These are phyloP conservation scores for Cygnus olor DNA, from an alignment of 2,797 vertebrate species.

Conservation along the genomic window DNA sequence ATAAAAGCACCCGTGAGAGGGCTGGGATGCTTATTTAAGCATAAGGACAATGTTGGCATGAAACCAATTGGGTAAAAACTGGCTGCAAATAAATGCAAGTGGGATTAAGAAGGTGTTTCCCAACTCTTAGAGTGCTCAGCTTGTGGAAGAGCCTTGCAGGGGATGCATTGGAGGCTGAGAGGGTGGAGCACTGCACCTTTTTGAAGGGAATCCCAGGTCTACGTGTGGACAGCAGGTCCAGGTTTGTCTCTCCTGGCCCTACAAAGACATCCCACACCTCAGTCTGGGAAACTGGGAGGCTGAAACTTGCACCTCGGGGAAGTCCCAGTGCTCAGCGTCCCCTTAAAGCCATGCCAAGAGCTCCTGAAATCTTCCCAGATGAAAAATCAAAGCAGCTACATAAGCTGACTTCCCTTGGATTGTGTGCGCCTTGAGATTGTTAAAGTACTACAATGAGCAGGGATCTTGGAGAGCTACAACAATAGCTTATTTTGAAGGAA, in stretches of 20 bases:
- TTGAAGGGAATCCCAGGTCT: not conserved
- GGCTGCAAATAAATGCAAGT: not conserved
- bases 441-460: not conserved
- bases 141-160: not conserved
- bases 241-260: not conserved
- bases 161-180: not conserved
- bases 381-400: not conserved
- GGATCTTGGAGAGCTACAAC: not conserved
- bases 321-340: not conserved
- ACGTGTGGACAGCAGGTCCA: not conserved
- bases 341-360: not conserved
- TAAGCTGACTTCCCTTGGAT: not conserved
- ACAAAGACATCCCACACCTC: accelerated
- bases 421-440: not conserved
- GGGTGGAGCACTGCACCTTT: not conserved
- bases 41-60: slow-evolving; percentile 31
- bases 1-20: slow-evolving; percentile 15
- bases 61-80: not conserved
- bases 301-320: not conserved
- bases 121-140: not conserved
- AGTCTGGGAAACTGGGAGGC: not conserved
- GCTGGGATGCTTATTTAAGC: not conserved
- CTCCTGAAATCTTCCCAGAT: not conserved
- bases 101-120: not conserved
- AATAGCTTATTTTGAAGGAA: slow-evolving; percentile 5